phyloP scores from a whole-genome alignment of 1,140 invertebrate species.

The Drosophila sucinea region DNA sequence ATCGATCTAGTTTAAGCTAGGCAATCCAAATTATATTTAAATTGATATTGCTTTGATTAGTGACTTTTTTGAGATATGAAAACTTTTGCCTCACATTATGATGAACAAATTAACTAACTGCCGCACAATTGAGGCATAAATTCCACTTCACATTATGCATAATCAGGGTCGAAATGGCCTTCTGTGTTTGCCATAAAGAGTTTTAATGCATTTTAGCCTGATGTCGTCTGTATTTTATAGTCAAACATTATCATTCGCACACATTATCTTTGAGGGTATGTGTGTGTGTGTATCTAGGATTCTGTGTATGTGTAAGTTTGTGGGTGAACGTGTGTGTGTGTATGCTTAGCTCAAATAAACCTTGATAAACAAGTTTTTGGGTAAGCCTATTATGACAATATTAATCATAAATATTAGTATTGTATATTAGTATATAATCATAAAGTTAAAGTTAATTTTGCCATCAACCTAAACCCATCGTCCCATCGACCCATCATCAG shows the following conservation, averaged over 20 bases:
- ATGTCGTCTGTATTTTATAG: conserved; percentile 36
- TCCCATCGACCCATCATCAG: conserved; percentile 14
- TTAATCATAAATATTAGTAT: conserved; percentile 57
- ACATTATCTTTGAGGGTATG: conserved; percentile 12
- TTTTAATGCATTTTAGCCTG: conserved; percentile 1
- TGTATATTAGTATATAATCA: conserved; percentile 56
- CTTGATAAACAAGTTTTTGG: conserved; percentile 48
- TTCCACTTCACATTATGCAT: background rate
- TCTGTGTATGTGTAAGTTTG: conserved; percentile 10
- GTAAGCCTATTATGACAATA: conserved; percentile 64
- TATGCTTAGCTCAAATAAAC: conserved; percentile 54
- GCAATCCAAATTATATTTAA: too few species aligned
- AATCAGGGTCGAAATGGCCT: background rate
- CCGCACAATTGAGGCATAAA: background rate
- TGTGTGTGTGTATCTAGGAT: conserved; percentile 14
- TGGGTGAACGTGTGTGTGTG: conserved; percentile 26
- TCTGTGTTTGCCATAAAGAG: conserved; percentile 7
- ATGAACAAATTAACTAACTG: conserved; percentile 1
- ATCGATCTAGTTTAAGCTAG: too few species aligned
- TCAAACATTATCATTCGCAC: conserved; percentile 45
- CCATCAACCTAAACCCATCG: conserved; percentile 3
- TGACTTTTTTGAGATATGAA: background rate
- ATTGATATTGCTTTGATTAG: too few species aligned
- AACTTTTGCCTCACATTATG: background rate
- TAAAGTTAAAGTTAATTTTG: conserved; percentile 59